Conservation (phyloP, 2,888 invertebrate genomes). For the Barypeithes pellucidus region DNA sequence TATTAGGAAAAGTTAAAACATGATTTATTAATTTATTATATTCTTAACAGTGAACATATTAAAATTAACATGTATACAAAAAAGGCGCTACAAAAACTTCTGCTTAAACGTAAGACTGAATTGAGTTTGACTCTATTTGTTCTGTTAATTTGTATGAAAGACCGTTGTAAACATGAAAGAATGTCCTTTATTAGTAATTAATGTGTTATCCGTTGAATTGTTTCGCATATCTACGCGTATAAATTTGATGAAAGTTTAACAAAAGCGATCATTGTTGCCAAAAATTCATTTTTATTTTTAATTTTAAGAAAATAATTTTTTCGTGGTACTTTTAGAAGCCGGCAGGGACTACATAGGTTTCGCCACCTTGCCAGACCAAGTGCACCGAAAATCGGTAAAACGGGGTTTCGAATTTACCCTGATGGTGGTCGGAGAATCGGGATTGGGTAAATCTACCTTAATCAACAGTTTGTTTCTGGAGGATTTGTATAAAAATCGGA, state of each 20-base stretch:
- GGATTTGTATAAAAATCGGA: slow-evolving; percentile 91
- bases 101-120: slow-evolving; percentile 6
- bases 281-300: no score
- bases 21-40: background rate
- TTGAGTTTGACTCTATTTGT: background rate
- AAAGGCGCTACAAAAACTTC: slow-evolving; percentile 9
- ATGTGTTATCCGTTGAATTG: background rate
- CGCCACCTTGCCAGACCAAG: slow-evolving; percentile 95
- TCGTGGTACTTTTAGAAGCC: slow-evolving; percentile 57
- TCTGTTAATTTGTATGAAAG: background rate
- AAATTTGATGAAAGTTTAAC: no score
- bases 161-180: background rate
- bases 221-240: no score
- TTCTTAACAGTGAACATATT: background rate
- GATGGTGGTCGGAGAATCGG: slow-evolving; percentile 96
- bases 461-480: slow-evolving; percentile 94
- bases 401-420: slow-evolving; percentile 96
- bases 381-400: slow-evolving; percentile 96
- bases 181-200: background rate
- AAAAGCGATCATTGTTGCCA: no score
- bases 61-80: background rate
- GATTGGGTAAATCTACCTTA: slow-evolving; percentile 94
- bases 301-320: background rate
- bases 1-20: background rate
- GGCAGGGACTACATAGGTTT: slow-evolving; percentile 93